Evolutionary conservation across 2,797 vertebrate species (phyloP).

Genomic region (Macrochelys suwanniensis): DNA sequence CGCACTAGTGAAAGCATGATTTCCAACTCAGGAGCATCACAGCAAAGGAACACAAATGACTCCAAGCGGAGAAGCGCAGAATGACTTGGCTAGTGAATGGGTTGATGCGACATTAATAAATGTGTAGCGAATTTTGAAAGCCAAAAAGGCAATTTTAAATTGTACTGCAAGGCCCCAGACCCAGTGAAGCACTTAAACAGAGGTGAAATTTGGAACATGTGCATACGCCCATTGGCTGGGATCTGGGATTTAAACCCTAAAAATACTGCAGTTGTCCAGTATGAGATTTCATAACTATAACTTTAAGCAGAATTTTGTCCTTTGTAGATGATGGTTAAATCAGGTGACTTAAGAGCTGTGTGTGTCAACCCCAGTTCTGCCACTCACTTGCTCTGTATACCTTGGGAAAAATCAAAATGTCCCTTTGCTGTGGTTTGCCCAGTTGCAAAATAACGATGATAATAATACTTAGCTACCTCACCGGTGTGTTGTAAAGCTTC

Average conservation of each 20-base stretch:
- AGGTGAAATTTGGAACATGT: rapidly evolving
- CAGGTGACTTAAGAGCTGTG: neutral
- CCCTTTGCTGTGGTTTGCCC: neutral
- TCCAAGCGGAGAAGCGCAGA: neutral
- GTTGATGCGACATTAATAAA: neutral
- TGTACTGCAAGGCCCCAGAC: neutral
- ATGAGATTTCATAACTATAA: rapidly evolving
- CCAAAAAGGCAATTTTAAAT: neutral
- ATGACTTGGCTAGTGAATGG: neutral
- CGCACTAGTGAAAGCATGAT: neutral
- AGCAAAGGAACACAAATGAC: slow-evolving; percentile 19
- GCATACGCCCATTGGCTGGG: neutral
- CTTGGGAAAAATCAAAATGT: neutral
- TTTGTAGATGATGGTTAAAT: neutral
- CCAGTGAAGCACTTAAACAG: rapidly evolving
- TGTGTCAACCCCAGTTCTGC: neutral
- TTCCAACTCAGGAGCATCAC: neutral
- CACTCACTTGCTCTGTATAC: neutral
- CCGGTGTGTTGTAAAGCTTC: rapidly evolving
- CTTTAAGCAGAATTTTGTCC: neutral
- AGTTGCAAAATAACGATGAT: neutral
- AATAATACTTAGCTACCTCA: neutral
- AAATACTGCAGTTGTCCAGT: rapidly evolving
- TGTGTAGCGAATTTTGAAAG: neutral
- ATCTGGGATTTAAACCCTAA: neutral